Evolutionary conservation across 2,113 vertebrate species (phyloP), one percentile per base, ranked within the genome.

Genomic region (Saccopteryx bilineata): DNA sequence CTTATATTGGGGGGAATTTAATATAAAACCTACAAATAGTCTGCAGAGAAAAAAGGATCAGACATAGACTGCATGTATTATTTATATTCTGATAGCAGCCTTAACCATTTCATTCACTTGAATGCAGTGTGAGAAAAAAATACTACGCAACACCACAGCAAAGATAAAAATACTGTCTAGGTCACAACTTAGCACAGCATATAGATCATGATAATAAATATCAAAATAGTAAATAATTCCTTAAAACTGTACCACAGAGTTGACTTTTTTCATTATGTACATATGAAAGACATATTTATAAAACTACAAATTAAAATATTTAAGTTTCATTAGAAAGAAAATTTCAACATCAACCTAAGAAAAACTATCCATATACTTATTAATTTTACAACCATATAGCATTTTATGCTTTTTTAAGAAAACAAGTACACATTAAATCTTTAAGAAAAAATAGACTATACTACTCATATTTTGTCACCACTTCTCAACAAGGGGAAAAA

Each of bases 391-490:
- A 82, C 21, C 94, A 94, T 54, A 74, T 9, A n/a, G 2, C 23
- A 94, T 84, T 90, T 75, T 76, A 90, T 54, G 60, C 50, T 39
- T 19, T 4, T 58, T 79, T 39, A 84, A 87, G 39, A 54, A 94
- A 56, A 79, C 15, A 93, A 95, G 87, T 39, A 93, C 9, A 71
- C 3, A 7, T 72, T 84, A 95, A 86, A 2, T 93, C 4, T 74
- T 90, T 89, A 93, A 75, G 24, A 91, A 90, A 76, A 65, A 87
- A 92, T 39, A 91, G n/a, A 95, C 23, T 66, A n/a, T 66, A 74
- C 21, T 58, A n/a, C 39, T 39, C 39, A 1, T 50, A 97, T 78
- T 95, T 78, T 78, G 50, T 65, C 39, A 93, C 31, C 23, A 91
- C 17, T 88, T 78, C 19, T 65, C 46, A 48, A 24, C 39, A 71